Evolutionary conservation across 2,113 vertebrate genomes (phyloP).

Genomic region (Cavia aperea): DNA sequence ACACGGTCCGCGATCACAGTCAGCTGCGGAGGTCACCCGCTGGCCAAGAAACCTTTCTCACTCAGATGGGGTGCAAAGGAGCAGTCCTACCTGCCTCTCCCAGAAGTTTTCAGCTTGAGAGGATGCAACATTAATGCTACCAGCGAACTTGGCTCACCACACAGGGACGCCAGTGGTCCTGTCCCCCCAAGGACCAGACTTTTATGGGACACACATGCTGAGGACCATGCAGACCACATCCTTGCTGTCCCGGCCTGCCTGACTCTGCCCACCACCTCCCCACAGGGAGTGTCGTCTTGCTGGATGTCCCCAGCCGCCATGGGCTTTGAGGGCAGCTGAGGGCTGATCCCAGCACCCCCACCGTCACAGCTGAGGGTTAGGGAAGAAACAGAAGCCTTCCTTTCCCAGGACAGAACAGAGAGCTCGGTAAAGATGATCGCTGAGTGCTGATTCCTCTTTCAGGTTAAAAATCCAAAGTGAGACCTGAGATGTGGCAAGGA

Average conservation of each 20-base stretch:
- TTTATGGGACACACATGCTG: background rate
- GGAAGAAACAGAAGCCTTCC: background rate
- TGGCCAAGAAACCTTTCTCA: background rate
- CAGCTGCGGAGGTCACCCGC: background rate
- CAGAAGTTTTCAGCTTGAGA: background rate
- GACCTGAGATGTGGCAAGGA: background rate
- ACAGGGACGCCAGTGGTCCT: background rate
- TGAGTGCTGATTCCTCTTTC: background rate
- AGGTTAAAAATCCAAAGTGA: background rate
- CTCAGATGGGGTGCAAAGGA: background rate
- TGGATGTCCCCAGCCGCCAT: background rate
- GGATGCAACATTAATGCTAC: background rate
- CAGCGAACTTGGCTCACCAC: background rate
- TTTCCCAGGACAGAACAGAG: background rate
- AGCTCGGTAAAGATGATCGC: background rate
- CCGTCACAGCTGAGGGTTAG: background rate
- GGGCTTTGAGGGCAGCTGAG: background rate
- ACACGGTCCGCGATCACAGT: background rate
- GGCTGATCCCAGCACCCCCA: background rate
- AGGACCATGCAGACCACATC: background rate
- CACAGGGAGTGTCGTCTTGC: background rate
- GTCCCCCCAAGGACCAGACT: accelerated
- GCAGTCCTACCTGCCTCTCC: background rate
- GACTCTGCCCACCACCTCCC: background rate
- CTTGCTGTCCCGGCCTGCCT: background rate